Evolutionary conservation across 2,113 vertebrate species (phyloP).

Genomic region (Ophthalmolycus amberensis): DNA sequence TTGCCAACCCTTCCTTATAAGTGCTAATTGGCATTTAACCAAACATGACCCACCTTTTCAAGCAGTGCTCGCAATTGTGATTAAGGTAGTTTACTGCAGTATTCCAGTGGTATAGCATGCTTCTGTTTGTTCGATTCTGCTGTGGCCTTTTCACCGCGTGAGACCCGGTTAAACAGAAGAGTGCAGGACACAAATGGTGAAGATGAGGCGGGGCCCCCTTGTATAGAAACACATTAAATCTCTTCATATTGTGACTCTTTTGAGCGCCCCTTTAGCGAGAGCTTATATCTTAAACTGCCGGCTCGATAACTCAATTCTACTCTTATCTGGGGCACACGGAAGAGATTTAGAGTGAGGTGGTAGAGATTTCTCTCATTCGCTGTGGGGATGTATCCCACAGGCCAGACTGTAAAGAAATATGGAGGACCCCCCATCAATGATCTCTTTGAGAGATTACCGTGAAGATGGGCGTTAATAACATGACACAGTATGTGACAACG

Average conservation of each 20-base stretch:
- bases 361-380: slow-evolving; percentile 55
- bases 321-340: slow-evolving; percentile 74
- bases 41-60: slow-evolving; percentile 26
- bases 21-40: slow-evolving; percentile 38
- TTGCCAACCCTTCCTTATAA: not conserved
- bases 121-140: not conserved
- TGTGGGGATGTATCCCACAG: slow-evolving; percentile 41
- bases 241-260: slow-evolving; percentile 51
- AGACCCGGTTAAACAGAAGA: slow-evolving; percentile 37
- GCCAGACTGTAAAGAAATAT: slow-evolving; percentile 66
- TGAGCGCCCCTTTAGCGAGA: slow-evolving; percentile 59
- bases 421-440: slow-evolving; percentile 53
- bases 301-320: slow-evolving; percentile 79
- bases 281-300: slow-evolving; percentile 78
- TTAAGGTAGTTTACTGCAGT: slow-evolving; percentile 5
- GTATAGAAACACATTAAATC: slow-evolving; percentile 50
- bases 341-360: slow-evolving; percentile 73
- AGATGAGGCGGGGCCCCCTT: slow-evolving; percentile 12
- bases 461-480: slow-evolving; percentile 67
- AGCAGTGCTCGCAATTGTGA: slow-evolving; percentile 19
- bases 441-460: slow-evolving; percentile 73
- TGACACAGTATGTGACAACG: slow-evolving; percentile 44
- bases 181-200: slow-evolving; percentile 33
- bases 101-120: not conserved
- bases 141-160: not conserved